A percentile compares a stretch with the other conserved stretches of the same genome.
Evolutionary conservation across 1,140 invertebrate species (phyloP).

Genomic region (Elysia chlorotica): DNA sequence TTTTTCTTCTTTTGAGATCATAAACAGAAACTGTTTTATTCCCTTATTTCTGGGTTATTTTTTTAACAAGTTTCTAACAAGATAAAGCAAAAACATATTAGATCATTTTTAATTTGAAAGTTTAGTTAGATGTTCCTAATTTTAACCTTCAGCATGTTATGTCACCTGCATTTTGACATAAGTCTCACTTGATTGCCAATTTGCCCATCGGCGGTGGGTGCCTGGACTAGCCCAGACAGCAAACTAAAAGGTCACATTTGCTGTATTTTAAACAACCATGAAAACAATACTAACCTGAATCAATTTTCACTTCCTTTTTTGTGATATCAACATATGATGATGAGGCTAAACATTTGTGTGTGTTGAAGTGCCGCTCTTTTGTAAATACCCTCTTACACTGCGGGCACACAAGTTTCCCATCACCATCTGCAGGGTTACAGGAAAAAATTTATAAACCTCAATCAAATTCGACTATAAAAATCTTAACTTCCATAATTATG

Average conservation of each 20-base stretch:
- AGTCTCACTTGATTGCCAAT: not conserved
- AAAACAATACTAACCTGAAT: slow-evolving; percentile 32
- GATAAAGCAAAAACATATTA: too few relatives aligned
- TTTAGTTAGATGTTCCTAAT: too few relatives aligned
- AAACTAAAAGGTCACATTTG: not conserved
- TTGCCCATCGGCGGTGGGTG: not conserved
- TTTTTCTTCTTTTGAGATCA: too few relatives aligned
- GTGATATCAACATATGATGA: slow-evolving; percentile 57
- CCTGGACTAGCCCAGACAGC: not conserved
- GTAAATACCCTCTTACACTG: slow-evolving; percentile 52
- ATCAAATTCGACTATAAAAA: too few relatives aligned
- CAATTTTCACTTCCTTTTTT: slow-evolving; percentile 45
- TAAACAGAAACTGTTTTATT: too few relatives aligned
- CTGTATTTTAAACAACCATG: too few relatives aligned
- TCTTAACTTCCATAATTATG: too few relatives aligned
- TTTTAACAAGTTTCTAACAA: too few relatives aligned
- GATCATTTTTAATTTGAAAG: too few relatives aligned
- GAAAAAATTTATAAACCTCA: too few relatives aligned
- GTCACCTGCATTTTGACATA: not conserved
- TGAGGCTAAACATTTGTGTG: slow-evolving; percentile 54
- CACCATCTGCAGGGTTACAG: slow-evolving; percentile 40
- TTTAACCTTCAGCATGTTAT: too few relatives aligned
- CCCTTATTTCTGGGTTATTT: too few relatives aligned
- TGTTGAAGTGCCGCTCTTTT: slow-evolving; percentile 55
- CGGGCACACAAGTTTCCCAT: slow-evolving; percentile 51